phyloP scores from a whole-genome alignment of 2,113 vertebrate genomes.

The Cheilinus undulatus region DNA sequence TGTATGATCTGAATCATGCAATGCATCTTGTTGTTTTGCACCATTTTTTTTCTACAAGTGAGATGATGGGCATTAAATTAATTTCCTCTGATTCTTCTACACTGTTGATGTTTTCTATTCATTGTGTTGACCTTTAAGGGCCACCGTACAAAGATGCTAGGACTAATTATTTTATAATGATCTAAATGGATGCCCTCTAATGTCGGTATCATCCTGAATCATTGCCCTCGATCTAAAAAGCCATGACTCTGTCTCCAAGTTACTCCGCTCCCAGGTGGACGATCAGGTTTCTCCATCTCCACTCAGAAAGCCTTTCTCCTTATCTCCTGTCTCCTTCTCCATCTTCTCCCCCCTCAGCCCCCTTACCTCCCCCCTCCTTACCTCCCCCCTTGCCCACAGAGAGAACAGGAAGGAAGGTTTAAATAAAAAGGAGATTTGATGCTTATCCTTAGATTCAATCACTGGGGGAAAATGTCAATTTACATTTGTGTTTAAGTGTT shows the following conservation, averaged over 20 bases:
- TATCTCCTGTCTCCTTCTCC: not conserved
- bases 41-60: too few species aligned
- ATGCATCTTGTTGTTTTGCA: too few species aligned
- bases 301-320: slow-evolving; percentile 8
- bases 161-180: too few species aligned
- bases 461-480: slow-evolving; percentile 43
- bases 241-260: slow-evolving; percentile 35
- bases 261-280: slow-evolving; percentile 44
- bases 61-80: too few species aligned
- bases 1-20: too few species aligned
- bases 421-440: slow-evolving; percentile 51
- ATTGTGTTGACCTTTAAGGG: not conserved
- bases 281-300: slow-evolving; percentile 43
- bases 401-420: slow-evolving; percentile 42
- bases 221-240: not conserved
- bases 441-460: slow-evolving; percentile 59
- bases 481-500: slow-evolving; percentile 23
- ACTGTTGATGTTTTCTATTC: too few species aligned
- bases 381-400: not conserved
- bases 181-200: too few species aligned
- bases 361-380: too few species aligned
- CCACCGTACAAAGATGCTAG: too few species aligned
- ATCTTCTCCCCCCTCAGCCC: not conserved
- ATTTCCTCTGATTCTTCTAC: too few species aligned
- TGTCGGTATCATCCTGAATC: not conserved